phyloP scores from a whole-genome alignment of 64 coral and sea anemone genomes.

The Pocillopora verrucosa region DNA sequence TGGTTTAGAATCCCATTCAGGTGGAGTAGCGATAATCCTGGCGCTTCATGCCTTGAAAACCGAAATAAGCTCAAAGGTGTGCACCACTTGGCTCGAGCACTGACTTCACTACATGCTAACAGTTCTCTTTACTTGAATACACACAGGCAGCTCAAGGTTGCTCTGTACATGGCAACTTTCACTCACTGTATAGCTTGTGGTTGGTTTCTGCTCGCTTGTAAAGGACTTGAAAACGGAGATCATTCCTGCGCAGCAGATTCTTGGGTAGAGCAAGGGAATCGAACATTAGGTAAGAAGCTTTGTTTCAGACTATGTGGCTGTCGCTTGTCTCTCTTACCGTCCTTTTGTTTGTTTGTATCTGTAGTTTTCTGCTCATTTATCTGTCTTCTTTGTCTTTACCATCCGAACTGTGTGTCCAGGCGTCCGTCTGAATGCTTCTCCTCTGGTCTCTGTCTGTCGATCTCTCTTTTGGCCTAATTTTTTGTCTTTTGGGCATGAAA shows the following conservation, averaged over 20 bases:
- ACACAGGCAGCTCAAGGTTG: conserved; percentile 71
- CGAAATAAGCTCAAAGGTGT: background rate
- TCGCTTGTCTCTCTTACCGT: no score
- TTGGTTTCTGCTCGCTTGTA: conserved; percentile 72
- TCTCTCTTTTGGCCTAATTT: background rate
- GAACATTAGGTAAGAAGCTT: conserved; percentile 30
- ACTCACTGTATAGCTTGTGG: conserved; percentile 81
- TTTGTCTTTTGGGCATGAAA: background rate
- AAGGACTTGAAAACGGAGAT: conserved; percentile 53
- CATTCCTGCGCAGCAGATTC: conserved; percentile 38
- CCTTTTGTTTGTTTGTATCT: background rate
- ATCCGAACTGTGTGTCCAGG: background rate
- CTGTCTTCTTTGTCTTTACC: background rate
- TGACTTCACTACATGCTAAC: background rate
- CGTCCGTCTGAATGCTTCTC: no score
- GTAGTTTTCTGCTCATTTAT: background rate
- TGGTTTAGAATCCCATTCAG: no score
- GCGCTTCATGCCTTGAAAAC: background rate
- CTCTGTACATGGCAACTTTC: conserved; percentile 71
- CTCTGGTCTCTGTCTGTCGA: background rate
- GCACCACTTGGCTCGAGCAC: background rate
- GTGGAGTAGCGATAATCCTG: no score
- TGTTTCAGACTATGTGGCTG: no score
- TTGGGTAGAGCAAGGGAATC: conserved; percentile 46
- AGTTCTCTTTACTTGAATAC: background rate